Conservation (phyloP, 1,140 invertebrate species). For the Zaprionus tsacasi region DNA sequence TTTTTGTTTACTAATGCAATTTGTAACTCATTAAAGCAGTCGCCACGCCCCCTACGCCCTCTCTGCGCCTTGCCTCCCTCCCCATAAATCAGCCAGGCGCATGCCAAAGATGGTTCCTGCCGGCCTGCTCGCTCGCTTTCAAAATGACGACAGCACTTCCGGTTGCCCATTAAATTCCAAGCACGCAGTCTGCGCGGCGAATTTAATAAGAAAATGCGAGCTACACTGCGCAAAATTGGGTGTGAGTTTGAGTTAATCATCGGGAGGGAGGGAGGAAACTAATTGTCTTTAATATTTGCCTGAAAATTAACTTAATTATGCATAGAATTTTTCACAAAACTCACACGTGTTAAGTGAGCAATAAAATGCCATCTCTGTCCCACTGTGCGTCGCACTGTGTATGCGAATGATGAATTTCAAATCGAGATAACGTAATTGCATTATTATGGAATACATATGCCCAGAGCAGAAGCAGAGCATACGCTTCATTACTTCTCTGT, state of each 20-base stretch:
- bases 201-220: conserved; percentile 22
- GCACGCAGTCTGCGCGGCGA: conserved; percentile 26
- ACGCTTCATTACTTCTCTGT: background rate
- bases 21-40: conserved; percentile 33
- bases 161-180: conserved; percentile 37
- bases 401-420: conserved; percentile 10
- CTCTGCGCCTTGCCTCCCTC: background rate
- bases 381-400: background rate
- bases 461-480: background rate
- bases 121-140: conserved; percentile 8
- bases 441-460: conserved; percentile 13
- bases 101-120: background rate
- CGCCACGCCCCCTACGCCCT: background rate
- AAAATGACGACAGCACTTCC: conserved; percentile 11
- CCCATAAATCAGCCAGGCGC: background rate
- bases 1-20: conserved; percentile 10
- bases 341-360: background rate
- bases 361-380: background rate
- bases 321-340: background rate
- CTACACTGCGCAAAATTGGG: conserved; percentile 13
- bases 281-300: conserved; percentile 1
- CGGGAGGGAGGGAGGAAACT: background rate
- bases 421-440: conserved; percentile 9
- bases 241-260: background rate
- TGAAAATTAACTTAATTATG: background rate